Evolutionary conservation across 2,797 vertebrate genomes (phyloP).

Genomic region (Peromyscus melanophrys): DNA sequence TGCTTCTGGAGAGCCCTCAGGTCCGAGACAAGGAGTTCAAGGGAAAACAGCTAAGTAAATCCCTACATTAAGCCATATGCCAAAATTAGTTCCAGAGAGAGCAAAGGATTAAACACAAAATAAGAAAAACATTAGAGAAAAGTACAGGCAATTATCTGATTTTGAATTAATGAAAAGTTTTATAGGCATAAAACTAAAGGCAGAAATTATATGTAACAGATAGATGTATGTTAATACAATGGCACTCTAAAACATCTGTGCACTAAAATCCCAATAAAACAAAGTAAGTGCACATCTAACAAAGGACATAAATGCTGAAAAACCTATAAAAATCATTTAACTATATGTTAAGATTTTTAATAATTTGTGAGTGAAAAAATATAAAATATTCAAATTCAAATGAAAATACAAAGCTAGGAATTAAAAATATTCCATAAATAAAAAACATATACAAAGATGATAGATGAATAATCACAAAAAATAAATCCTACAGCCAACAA

Average conservation of each 20-base stretch:
- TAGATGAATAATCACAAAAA: neutral
- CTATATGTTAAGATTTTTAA: neutral
- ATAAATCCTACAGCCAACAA: neutral
- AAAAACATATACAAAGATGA: neutral
- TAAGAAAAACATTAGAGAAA: neutral
- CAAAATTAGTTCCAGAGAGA: neutral
- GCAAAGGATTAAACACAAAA: slow-evolving; percentile 44
- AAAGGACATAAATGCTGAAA: neutral
- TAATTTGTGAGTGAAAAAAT: neutral
- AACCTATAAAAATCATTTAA: slow-evolving; percentile 1
- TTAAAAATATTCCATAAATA: neutral
- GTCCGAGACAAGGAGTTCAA: neutral
- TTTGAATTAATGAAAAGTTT: neutral
- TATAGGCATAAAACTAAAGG: neutral
- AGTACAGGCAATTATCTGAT: neutral
- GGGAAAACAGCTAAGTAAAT: neutral
- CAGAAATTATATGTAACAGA: neutral
- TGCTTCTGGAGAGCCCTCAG: neutral
- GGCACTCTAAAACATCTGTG: neutral
- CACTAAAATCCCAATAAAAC: neutral
- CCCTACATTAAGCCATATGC: rapidly evolving
- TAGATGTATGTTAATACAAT: neutral
- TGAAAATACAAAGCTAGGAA: slow-evolving; percentile 8
- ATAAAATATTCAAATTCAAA: slow-evolving; percentile 50
- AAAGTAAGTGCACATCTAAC: neutral